phyloP scores from a whole-genome alignment of 2,113 vertebrate species.

The Macaca nemestrina region DNA sequence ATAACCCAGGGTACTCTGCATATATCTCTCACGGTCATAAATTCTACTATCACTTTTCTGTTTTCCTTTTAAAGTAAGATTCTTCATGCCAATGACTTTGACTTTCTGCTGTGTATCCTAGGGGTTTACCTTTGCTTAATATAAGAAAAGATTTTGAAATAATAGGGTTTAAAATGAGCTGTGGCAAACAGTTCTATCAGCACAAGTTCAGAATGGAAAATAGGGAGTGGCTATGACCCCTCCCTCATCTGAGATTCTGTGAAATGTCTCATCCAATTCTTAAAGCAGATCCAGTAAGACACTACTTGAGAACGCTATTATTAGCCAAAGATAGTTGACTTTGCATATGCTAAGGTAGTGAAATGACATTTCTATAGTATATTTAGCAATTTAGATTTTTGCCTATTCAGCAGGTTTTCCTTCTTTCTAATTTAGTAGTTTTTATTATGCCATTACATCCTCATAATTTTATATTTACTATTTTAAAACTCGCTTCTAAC shows the following conservation, averaged over 20 bases:
- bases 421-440: constrained; percentile 36
- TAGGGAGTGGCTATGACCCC: fast-evolving
- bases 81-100: constrained; percentile 10
- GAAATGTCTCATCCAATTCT: background rate
- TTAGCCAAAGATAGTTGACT: background rate
- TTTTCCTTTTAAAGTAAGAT: background rate
- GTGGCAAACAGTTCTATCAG: background rate
- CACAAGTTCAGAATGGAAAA: background rate
- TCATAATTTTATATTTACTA: constrained; percentile 8
- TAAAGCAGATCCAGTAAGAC: background rate
- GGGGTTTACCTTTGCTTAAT: background rate
- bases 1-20: background rate
- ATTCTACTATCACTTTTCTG: background rate
- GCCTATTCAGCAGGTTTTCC: constrained; percentile 30
- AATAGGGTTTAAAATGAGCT: background rate
- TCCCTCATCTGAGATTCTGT: background rate
- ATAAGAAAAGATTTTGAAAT: background rate
- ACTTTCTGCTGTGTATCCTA: background rate
- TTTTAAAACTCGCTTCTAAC: constrained; percentile 35
- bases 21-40: background rate
- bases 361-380: constrained; percentile 28
- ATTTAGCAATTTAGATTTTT: constrained; percentile 57
- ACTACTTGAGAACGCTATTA: background rate
- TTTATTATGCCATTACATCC: background rate
- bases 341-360: background rate